These are phyloP conservation scores for Empis livida DNA, from an alignment of 2,888 invertebrate species.

Conservation along the genomic window DNA sequence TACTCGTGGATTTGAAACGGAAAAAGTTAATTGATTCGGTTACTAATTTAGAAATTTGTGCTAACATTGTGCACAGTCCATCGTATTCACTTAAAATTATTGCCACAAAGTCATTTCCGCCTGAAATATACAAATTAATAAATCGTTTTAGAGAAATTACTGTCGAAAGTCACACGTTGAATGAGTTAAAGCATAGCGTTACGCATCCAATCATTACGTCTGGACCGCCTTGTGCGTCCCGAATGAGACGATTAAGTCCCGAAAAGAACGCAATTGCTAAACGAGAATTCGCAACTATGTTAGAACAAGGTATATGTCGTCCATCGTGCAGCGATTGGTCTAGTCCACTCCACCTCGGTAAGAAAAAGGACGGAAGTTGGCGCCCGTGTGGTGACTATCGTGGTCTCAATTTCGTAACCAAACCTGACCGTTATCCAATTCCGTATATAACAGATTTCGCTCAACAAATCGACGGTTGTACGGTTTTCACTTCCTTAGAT, in stretches of 20 bases:
- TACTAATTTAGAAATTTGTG: background rate
- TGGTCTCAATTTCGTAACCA: slow-evolving; percentile 12
- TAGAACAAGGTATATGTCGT: slow-evolving; percentile 26
- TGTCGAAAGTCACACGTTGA: background rate
- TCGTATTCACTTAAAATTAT: background rate
- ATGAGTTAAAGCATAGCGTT: background rate
- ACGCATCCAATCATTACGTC: background rate
- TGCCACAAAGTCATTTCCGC: background rate
- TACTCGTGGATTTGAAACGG: background rate
- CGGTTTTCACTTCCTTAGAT: slow-evolving; percentile 11
- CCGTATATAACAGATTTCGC: slow-evolving; percentile 11
- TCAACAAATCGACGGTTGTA: slow-evolving; percentile 6
- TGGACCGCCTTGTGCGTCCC: too few relatives aligned
- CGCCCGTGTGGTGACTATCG: slow-evolving; percentile 22
- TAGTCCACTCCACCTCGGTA: slow-evolving; percentile 23
- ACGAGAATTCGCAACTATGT: slow-evolving; percentile 3
- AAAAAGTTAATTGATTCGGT: background rate
- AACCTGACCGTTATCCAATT: slow-evolving; percentile 10
- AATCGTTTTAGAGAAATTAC: background rate
- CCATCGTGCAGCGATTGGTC: slow-evolving; percentile 30
- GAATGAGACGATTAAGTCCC: slow-evolving; percentile 15
- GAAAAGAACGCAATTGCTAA: slow-evolving; percentile 2
- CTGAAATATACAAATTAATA: background rate
- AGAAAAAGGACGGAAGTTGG: slow-evolving; percentile 16
- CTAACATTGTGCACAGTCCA: background rate